These are phyloP conservation scores for Lynx canadensis DNA, from an alignment of 2,113 vertebrate species.

Conservation along the genomic window DNA sequence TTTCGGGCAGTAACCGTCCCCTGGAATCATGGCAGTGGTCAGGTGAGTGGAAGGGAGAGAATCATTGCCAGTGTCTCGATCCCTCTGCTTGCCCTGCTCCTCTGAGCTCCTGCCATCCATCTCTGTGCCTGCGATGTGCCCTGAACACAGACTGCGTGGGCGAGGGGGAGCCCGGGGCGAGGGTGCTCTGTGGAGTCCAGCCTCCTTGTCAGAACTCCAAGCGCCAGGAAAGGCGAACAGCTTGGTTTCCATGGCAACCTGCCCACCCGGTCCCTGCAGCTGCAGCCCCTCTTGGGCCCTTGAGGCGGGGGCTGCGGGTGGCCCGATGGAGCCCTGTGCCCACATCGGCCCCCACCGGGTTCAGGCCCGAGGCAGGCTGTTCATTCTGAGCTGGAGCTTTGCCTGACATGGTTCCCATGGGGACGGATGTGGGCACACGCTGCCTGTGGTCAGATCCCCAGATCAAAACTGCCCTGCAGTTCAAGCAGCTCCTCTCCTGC, in stretches of 20 bases:
- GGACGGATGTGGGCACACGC: slow-evolving; percentile 48
- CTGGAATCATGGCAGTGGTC: not conserved
- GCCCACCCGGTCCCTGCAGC: slow-evolving; percentile 48
- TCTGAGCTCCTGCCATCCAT: not conserved
- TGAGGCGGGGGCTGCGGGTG: not conserved
- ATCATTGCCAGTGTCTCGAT: not conserved
- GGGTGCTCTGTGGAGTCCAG: not conserved
- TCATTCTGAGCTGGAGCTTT: not conserved
- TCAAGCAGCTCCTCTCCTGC: not conserved
- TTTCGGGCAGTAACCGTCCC: not conserved
- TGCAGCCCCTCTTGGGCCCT: not conserved
- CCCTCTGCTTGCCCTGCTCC: not conserved
- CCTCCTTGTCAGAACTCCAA: slow-evolving; percentile 38
- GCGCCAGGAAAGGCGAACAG: slow-evolving; percentile 11
- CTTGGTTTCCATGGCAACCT: slow-evolving; percentile 72
- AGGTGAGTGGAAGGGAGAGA: not conserved
- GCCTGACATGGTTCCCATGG: slow-evolving; percentile 71
- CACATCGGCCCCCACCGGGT: not conserved
- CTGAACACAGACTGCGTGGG: not conserved
- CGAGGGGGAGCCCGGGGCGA: not conserved
- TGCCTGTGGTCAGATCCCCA: slow-evolving; percentile 36
- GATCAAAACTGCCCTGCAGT: not conserved
- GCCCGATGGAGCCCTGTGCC: not conserved
- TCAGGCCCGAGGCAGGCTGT: not conserved
- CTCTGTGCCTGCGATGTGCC: not conserved